Evolutionary conservation across 1,140 invertebrate genomes (phyloP).

Genomic region (Formica exsecta): DNA sequence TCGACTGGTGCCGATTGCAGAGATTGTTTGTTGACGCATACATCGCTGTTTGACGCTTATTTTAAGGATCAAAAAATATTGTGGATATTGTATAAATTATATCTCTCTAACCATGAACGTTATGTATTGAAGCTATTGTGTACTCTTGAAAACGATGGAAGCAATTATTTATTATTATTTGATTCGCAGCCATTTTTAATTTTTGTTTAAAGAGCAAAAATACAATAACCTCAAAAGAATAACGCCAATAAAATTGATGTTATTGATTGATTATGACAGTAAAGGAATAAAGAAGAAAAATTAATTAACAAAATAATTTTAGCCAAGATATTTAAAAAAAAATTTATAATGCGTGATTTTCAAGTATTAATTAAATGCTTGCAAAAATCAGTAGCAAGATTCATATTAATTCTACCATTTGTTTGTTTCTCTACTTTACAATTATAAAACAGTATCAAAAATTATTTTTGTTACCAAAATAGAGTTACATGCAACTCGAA

Average conservation of each 20-base stretch:
- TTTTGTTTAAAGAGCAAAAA: constrained; percentile 56
- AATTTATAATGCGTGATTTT: background rate
- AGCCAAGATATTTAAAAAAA: background rate
- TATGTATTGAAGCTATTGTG: constrained; percentile 17
- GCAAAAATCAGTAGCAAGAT: background rate
- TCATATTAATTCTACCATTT: background rate
- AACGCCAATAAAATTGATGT: constrained; percentile 37
- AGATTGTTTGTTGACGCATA: constrained; percentile 56
- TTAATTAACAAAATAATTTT: constrained; percentile 25
- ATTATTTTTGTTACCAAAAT: background rate
- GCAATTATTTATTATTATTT: constrained; percentile 64
- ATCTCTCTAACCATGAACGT: constrained; percentile 38
- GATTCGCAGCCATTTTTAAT: constrained; percentile 46
- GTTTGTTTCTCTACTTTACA: background rate
- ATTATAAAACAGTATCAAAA: background rate
- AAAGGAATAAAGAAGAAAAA: constrained; percentile 12
- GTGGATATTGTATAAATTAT: constrained; percentile 16
- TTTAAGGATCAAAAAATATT: constrained; percentile 59
- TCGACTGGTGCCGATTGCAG: constrained; percentile 59
- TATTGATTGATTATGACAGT: constrained; percentile 25
- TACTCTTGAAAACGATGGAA: constrained; percentile 50
- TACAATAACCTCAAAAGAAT: background rate
- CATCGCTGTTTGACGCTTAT: constrained; percentile 50
- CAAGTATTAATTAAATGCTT: background rate
- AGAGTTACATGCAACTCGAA: background rate